These are phyloP conservation scores for Eubasilissa splendida DNA, from an alignment of 2,888 invertebrate species.

Conservation along the genomic window DNA sequence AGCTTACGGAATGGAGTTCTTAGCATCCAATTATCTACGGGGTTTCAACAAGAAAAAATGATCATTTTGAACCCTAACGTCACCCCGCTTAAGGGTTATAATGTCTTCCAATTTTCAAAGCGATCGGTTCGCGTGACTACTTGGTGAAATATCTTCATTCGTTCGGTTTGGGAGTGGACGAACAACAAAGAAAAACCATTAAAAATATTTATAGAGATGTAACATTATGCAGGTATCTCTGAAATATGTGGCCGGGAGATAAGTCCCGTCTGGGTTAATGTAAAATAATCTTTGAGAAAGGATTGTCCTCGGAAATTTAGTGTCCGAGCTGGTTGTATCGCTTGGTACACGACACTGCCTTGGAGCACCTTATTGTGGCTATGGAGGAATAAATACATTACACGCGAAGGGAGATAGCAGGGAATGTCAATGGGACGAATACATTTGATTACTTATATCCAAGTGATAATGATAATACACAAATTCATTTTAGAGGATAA, in stretches of 20 bases:
- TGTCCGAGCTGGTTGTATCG: conserved; percentile 35
- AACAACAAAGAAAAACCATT: conserved; percentile 58
- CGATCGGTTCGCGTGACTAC: conserved; percentile 56
- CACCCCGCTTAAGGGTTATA: conserved; percentile 37
- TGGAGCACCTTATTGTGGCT: background rate
- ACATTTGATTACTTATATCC: no score
- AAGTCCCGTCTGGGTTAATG: conserved; percentile 45
- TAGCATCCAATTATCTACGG: conserved; percentile 52
- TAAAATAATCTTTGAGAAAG: conserved; percentile 55
- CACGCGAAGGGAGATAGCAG: background rate
- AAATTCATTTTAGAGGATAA: background rate
- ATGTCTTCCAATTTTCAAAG: conserved; percentile 44
- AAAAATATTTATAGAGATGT: conserved; percentile 59
- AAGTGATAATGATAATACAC: no score
- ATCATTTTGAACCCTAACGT: conserved; percentile 32
- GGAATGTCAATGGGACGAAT: background rate
- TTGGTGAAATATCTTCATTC: conserved; percentile 57
- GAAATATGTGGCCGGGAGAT: conserved; percentile 47
- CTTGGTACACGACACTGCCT: conserved; percentile 12
- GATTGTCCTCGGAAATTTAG: conserved; percentile 54
- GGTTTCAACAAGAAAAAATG: conserved; percentile 15
- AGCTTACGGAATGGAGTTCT: conserved; percentile 47
- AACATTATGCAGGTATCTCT: conserved; percentile 57
- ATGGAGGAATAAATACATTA: background rate
- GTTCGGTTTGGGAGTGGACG: conserved; percentile 53